Base-by-base conservation (phyloP, 92 coral and sea anemone genomes). In the Palythoa grandiflora region DNA sequence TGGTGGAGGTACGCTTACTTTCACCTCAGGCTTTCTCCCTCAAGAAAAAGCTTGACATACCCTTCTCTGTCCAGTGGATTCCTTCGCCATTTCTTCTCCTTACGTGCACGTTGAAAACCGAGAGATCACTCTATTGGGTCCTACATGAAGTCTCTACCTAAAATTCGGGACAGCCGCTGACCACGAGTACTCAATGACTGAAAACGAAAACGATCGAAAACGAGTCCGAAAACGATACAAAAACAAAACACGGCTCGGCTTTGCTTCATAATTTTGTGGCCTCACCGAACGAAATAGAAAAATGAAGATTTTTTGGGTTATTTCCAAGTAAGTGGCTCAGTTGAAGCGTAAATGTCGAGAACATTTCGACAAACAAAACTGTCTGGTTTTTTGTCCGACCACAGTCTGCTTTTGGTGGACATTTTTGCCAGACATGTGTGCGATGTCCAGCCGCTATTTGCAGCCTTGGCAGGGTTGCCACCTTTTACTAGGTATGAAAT, bases 161-260 rank as follows among this genome's bases (percentile, higher is more conserved):
- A 72, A 38, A 72, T 54, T 38, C 52, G 77, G 52, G 52, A 72
- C 77, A 72, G 74, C 47, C 74, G 74, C 51, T 72, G 77, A 72
- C 48, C 77, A 72, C 77, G 77, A 72, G 50, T 72, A 72, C 52
- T 72, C 52, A 52, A 72, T 72, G 77, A 72, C 77, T 37, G 77
- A 38, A 72, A 72, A 72, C 52, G 52, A 72, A 72, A 72, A 72
- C 52, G 52, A 39, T 72, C 52, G 77, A 72, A 72, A 38, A 72
- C 51, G 74, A 68, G 38, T 68, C 52, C 60, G 60, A 54, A 14
- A 54, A 14, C 16, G 12, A 14, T 14, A 10, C 60, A 54, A 54
- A 54, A 54, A 54, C 47, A 2, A 40, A 40, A 40, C 47, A 40
- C 6, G 6, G 47, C 3, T 5, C 47, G 6, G 38, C 74, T 68